Percentiles rank a stretch among this genome's conserved stretches.
These are phyloP conservation scores for Anorthoa munda DNA, from an alignment of 2,888 invertebrate genomes.

Conservation along the genomic window DNA sequence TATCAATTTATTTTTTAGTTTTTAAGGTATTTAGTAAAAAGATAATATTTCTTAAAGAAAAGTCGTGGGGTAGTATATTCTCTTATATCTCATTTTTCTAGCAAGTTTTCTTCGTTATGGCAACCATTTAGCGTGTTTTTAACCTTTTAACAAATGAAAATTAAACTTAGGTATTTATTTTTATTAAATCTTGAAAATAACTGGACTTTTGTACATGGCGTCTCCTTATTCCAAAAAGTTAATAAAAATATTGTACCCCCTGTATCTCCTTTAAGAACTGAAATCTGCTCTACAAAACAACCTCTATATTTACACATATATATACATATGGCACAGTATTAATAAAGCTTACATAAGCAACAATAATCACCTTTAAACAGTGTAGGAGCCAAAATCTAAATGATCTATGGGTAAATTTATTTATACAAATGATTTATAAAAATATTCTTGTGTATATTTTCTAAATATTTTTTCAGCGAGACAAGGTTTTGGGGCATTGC, in stretches of 20 bases:
- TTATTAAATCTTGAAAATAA: background rate
- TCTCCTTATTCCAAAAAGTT: too few species aligned
- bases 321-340: background rate
- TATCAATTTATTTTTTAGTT: too few species aligned
- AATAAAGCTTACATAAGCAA: background rate
- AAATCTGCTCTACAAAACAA: background rate
- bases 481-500: background rate
- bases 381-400: slow-evolving; percentile 13
- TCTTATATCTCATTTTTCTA: too few species aligned
- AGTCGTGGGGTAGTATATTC: too few species aligned
- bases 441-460: background rate
- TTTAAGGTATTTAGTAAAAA: too few species aligned
- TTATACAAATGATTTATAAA: slow-evolving; percentile 16
- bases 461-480: background rate
- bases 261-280: background rate
- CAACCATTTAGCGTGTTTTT: too few species aligned
- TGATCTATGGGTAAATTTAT: background rate
- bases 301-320: background rate
- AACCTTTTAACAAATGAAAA: background rate
- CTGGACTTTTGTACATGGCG: too few species aligned
- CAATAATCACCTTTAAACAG: background rate
- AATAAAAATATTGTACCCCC: too few species aligned
- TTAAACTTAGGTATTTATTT: background rate
- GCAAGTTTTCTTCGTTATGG: too few species aligned
- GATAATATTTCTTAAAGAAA: too few species aligned